Evolutionary conservation across 2,888 invertebrate genomes (phyloP).

Genomic region (Cephus nigrinus): DNA sequence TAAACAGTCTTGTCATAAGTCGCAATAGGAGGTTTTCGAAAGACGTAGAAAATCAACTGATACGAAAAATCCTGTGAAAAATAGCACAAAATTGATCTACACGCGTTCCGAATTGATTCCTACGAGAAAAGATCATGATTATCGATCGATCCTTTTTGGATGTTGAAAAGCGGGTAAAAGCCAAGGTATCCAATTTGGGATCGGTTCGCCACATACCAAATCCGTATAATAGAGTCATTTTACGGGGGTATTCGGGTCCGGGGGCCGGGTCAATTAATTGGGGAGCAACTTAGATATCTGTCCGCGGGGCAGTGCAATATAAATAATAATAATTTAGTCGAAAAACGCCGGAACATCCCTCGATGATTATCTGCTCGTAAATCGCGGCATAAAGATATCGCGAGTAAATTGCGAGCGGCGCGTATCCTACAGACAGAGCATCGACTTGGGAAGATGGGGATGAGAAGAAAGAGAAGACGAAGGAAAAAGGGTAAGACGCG

Average conservation of each 20-base stretch:
- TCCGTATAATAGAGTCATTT: constrained; percentile 61
- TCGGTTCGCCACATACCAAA: neutral
- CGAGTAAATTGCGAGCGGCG: constrained; percentile 60
- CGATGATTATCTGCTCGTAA: constrained; percentile 66
- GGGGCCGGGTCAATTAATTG: constrained; percentile 54
- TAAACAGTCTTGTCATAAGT: neutral
- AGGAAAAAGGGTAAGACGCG: constrained; percentile 18
- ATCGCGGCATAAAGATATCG: constrained; percentile 65
- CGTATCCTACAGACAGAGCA: neutral
- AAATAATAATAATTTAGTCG: constrained; percentile 64
- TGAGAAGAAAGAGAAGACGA: constrained; percentile 26
- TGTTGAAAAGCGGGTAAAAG: neutral
- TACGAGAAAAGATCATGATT: neutral
- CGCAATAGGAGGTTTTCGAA: neutral
- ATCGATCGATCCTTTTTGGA: neutral
- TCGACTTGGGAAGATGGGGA: neutral
- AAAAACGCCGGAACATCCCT: constrained; percentile 64
- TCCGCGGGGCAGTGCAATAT: constrained; percentile 52
- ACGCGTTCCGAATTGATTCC: neutral
- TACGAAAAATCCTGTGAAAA: neutral
- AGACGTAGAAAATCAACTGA: neutral
- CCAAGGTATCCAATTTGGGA: neutral
- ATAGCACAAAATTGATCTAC: neutral
- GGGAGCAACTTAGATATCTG: constrained; percentile 33
- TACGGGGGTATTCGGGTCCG: constrained; percentile 39